Evolutionary conservation across 2,888 invertebrate species (phyloP), one percentile per base, ranked within the genome.

Genomic region (Lasioglossum pauxillum): DNA sequence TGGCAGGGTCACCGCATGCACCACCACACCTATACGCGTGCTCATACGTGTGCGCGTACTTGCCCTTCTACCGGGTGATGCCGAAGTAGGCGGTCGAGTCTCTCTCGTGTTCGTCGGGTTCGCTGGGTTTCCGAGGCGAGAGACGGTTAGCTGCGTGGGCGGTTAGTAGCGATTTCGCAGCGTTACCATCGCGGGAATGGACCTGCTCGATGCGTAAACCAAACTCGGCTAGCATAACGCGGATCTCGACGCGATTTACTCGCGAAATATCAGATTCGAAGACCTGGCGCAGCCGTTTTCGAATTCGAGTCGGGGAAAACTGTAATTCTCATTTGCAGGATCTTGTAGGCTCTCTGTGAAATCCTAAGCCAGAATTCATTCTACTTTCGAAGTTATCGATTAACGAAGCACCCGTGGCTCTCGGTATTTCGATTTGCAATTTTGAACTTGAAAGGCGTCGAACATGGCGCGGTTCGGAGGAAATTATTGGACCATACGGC

Each of bases 1-100:
- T 57, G 89, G 92, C 92, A 93, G 92, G 93, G 93, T 92, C 93
- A 93, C 92, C 91, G 90, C 90, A 85, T 86, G 82, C 89, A 91
- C 91, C 75, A 83, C 72, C 85, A 86, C 86, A 72, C 71, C 44
- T 76, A 38, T 64, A 79, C 31, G 27, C 27, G 57, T 93, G 95
- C 92, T 90, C 91, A 85, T 76, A 79, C 79, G 75, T 79, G 84
- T 83, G 64, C 79, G 72, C 85, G 84, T 84, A 77, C 78, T 74
- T 84, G 85, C 84, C 85, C 85, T 84, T 84, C 75, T 85, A 78
- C 72, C 49, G 69, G 77, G 77, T 78, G 77, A 27, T 0, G n/a
- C 14, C 7, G 46, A 69, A 78, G 41, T 53, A 53, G 2, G n/a
- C 19, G 49, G 19, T 1, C 49, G 3, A n/a, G n/a, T 19, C 35